Percentiles rank a stretch among this genome's conserved stretches.
phyloP scores from a whole-genome alignment of 2,113 vertebrate genomes.

The Rhinogobius similis region DNA sequence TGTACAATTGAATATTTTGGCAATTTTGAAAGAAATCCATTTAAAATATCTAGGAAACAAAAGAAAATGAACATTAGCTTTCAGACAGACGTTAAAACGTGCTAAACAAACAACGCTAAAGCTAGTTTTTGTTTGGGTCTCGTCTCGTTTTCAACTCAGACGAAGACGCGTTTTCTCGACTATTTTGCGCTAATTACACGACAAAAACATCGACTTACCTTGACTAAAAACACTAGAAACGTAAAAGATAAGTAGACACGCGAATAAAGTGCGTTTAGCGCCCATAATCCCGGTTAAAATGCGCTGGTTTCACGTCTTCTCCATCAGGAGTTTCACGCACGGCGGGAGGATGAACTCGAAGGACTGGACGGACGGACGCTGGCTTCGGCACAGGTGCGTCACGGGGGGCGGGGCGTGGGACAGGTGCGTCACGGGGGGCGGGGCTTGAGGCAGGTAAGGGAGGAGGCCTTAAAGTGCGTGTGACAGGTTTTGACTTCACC shows the following conservation, averaged over 20 bases:
- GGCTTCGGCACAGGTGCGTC: background rate
- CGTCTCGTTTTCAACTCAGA: background rate
- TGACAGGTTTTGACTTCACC: too few species aligned
- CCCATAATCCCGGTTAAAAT: conserved; percentile 28
- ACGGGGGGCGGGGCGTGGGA: background rate
- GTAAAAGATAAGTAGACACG: conserved; percentile 15
- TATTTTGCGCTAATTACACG: too few species aligned
- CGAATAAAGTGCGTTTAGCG: background rate
- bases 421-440: background rate
- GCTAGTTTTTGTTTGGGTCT: background rate
- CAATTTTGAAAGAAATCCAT: conserved; percentile 22
- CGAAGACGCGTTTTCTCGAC: background rate
- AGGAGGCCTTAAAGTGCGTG: too few species aligned
- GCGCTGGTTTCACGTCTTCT: background rate
- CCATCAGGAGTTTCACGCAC: background rate
- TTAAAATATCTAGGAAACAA: conserved; percentile 40
- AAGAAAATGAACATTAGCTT: background rate
- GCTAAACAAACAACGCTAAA: background rate
- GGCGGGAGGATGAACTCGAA: background rate
- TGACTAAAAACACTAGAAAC: conserved; percentile 24
- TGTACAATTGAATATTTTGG: conserved; percentile 67
- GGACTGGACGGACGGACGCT: background rate
- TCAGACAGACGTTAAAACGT: background rate
- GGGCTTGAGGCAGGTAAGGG: background rate
- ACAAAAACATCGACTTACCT: conserved; percentile 45